Base-by-base conservation (phyloP, 2,113 vertebrate genomes). In the Carassius carassius region DNA sequence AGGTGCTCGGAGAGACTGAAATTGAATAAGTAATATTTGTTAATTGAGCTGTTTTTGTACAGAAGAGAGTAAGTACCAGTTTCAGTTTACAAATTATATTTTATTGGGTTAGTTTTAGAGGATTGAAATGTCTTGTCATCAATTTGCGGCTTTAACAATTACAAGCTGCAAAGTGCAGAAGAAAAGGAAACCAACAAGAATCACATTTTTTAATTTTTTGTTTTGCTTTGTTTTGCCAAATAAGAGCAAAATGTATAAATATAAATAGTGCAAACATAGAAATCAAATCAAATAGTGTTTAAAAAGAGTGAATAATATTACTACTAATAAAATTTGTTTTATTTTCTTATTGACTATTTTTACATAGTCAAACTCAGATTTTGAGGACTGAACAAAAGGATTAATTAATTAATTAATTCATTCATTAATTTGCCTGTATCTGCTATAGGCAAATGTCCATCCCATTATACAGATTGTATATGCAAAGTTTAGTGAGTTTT, bases 11-110 rank as follows among this genome's bases (percentile, higher is more conserved):
- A 32, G 49, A 76, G 74, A 76, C 47, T 21, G 23, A 51, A 76
- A 76, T 29, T 54, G 16, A 54, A 76, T 54, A 17, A 17, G 44
- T 76, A 29, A 29, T 51, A 32, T 76, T 54, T 54, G 1, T 25
- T 49, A 51, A 29, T 76, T 76, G 14, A 75, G 72, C 41, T 49
- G 72, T 12, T 72, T 60, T 74, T 74, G 41, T 47, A 74, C n/a
- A 49, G n/a, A 21, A 74, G 70, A 37, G 14, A 16, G 13, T 29
- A 29, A 70, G 67, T 70, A 3, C 67, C 32, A 37, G 17, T 37
- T 70, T 37, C 32, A 21, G 0, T 11, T 0, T 3, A 70, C 17
- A 70, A 70, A 70, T 70, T 2, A 37, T 47, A 44, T 73, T 47
- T 73, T 47, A 73, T 47, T 73, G 70, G 41, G 5, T 47, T 73